A percentile compares a stretch with the other conserved stretches of the same genome.
phyloP scores from a whole-genome alignment of 1,140 invertebrate species.

The Babylonia areolata region DNA sequence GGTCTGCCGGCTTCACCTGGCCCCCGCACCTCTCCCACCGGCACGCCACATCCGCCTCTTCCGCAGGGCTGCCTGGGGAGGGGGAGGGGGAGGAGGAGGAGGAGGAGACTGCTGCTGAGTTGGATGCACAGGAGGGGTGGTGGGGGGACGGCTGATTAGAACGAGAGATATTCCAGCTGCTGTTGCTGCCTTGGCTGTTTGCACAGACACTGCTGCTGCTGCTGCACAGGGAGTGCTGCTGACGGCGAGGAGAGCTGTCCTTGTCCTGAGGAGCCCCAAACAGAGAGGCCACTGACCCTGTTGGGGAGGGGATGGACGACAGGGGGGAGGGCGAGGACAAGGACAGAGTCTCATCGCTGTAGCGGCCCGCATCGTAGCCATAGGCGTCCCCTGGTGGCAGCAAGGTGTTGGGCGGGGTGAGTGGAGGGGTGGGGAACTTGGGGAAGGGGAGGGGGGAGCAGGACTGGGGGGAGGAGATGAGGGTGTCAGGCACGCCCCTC shows the following conservation, averaged over 20 bases:
- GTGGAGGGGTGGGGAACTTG: neutral
- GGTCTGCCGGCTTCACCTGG: constrained; percentile 85
- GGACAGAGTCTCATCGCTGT: neutral
- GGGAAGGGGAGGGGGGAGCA: constrained; percentile 36
- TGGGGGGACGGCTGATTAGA: neutral
- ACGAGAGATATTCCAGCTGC: neutral
- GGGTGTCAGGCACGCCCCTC: constrained; percentile 15
- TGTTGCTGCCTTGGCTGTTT: constrained; percentile 21
- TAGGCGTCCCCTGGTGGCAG: no score
- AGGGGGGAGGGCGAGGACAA: constrained; percentile 16
- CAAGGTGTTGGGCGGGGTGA: neutral
- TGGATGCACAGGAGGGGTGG: neutral
- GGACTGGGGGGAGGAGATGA: constrained; percentile 12
- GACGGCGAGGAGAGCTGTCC: neutral
- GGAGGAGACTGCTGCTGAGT: neutral
- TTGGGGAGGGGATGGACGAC: constrained; percentile 26
- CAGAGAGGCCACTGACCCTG: neutral
- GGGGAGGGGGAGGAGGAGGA: neutral
- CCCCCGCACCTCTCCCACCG: constrained; percentile 89
- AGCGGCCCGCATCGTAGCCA: neutral
- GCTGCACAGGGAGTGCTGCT: constrained; percentile 7
- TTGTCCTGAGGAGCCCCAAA: constrained; percentile 9
- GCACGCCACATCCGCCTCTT: constrained; percentile 76
- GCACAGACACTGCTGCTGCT: constrained; percentile 24
- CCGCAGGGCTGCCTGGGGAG: neutral